A percentile compares a stretch with the other conserved stretches of the same genome.
Conservation (phyloP, 2,797 vertebrate species). For the Buceros bicornis region DNA sequence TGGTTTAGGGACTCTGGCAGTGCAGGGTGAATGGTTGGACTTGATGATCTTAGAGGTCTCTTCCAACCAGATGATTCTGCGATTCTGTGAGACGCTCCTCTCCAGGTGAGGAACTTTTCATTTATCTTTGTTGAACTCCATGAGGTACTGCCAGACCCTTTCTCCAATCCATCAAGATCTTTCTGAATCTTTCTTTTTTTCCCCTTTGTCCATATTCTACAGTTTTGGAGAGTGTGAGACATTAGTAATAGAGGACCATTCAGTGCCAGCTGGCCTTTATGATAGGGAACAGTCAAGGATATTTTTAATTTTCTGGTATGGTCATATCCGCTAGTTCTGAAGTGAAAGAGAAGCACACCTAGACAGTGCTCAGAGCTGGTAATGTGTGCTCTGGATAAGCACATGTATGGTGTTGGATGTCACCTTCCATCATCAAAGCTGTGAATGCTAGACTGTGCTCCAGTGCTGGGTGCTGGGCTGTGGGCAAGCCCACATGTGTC, state of each 20-base stretch:
- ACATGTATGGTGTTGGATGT: rapidly evolving
- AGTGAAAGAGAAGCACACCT: not conserved
- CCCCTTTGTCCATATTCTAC: not conserved
- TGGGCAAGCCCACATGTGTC: rapidly evolving
- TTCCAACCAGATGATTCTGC: too few species aligned
- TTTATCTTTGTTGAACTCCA: not conserved
- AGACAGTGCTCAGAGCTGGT: not conserved
- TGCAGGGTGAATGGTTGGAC: too few species aligned
- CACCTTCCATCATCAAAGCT: not conserved
- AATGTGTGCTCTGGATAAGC: not conserved
- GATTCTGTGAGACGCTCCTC: not conserved
- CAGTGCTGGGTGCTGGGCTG: not conserved
- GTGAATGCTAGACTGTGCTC: not conserved
- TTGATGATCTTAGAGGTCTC: too few species aligned
- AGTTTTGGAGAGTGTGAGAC: not conserved
- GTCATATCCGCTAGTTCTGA: not conserved
- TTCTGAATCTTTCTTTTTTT: not conserved
- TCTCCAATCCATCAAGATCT: not conserved
- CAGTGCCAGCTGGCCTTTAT: not conserved
- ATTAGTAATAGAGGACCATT: not conserved
- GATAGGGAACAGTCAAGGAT: not conserved
- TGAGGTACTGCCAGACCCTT: not conserved
- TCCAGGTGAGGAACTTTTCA: not conserved
- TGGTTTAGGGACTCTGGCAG: too few species aligned
- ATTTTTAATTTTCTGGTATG: not conserved